Conservation (phyloP, 2,888 invertebrate genomes). For the Oscheius sp. region DNA sequence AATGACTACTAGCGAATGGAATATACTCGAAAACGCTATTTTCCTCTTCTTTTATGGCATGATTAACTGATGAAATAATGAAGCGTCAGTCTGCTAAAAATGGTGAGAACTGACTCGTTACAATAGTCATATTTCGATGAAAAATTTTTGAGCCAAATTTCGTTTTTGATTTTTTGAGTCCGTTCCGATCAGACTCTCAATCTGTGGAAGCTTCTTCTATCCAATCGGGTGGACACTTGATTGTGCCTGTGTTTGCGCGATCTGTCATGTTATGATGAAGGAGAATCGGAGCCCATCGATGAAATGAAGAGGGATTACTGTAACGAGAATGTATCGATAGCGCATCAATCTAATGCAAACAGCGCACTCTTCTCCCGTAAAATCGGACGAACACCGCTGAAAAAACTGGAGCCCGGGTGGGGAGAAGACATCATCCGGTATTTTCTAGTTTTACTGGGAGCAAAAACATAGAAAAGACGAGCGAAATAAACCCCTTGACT, state of each 20-base stretch:
- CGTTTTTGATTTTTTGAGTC: no score
- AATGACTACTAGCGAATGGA: no score
- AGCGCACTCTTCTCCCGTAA: conserved; percentile 22
- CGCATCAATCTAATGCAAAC: conserved; percentile 29
- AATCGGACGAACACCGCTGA: conserved; percentile 1
- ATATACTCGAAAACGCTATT: no score
- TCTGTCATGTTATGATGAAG: conserved; percentile 30
- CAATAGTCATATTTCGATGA: no score
- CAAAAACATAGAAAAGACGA: no score
- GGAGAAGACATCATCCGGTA: neutral
- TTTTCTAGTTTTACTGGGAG: neutral
- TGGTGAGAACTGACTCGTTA: no score
- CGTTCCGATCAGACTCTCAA: no score
- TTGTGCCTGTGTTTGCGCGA: conserved; percentile 28
- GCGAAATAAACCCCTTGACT: no score
- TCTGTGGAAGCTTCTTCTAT: conserved; percentile 1
- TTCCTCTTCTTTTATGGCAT: no score
- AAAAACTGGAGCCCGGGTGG: conserved; percentile 10
- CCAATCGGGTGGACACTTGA: conserved; percentile 19
- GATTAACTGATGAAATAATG: no score
- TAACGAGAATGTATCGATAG: conserved; percentile 26
- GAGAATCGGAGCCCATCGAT: conserved; percentile 22
- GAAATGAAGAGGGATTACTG: conserved; percentile 28
- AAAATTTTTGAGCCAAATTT: no score
- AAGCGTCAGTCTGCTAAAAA: no score